A percentile compares a stretch with the other conserved stretches of the same genome.
Evolutionary conservation across 2,797 vertebrate genomes (phyloP).

Genomic region (Danio aesculapii): DNA sequence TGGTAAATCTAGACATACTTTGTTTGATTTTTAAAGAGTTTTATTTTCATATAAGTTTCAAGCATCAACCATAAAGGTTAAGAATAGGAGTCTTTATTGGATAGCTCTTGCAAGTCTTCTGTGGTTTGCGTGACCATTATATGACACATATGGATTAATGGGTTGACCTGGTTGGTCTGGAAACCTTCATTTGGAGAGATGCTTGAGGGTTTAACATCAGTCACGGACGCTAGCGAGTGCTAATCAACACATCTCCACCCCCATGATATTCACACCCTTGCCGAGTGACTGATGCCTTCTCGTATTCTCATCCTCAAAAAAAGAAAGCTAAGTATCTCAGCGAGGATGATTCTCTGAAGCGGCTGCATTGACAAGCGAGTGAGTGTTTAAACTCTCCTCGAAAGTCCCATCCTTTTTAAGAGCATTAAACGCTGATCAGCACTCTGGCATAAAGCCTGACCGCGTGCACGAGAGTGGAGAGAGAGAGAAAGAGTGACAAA

Average conservation of each 20-base stretch:
- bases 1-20: background rate
- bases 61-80: background rate
- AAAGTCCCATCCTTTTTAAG: conserved; percentile 32
- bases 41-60: background rate
- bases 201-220: background rate
- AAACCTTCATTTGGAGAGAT: conserved; percentile 14
- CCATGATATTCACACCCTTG: conserved; percentile 12
- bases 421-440: conserved; percentile 45
- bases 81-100: background rate
- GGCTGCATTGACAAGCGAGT: background rate
- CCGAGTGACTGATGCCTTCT: conserved; percentile 22
- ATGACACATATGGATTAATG: conserved; percentile 14
- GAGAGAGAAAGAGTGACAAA: conserved; percentile 7
- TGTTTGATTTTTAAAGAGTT: background rate
- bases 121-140: background rate
- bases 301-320: conserved; percentile 18
- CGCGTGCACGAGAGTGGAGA: background rate
- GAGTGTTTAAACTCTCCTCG: conserved; percentile 32
- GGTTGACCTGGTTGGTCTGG: conserved; percentile 18
- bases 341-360: conserved; percentile 13
- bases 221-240: background rate
- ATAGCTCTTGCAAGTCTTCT: background rate
- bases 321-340: conserved; percentile 17
- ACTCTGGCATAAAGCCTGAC: conserved; percentile 23
- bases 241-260: conserved; percentile 35